phyloP scores from a whole-genome alignment of 2,888 invertebrate genomes.

The Galerucella nymphaeae region DNA sequence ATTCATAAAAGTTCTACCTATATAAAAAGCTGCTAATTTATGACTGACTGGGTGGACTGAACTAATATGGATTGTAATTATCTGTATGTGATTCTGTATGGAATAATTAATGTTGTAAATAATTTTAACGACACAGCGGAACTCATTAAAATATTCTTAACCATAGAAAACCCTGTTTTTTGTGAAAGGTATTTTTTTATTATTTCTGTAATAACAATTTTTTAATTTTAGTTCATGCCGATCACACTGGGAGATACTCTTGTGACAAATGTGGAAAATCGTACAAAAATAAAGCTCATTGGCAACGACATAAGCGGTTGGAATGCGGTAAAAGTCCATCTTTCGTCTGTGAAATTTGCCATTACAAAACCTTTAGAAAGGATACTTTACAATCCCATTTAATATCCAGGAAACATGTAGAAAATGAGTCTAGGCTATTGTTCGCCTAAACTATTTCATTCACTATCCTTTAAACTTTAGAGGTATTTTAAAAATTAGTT shows the following conservation, averaged over 20 bases:
- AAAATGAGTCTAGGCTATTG: background rate
- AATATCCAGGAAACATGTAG: slow-evolving; percentile 17
- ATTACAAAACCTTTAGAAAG: slow-evolving; percentile 45
- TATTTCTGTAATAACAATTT: background rate
- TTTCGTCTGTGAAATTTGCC: slow-evolving; percentile 34
- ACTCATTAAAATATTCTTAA: too few species aligned
- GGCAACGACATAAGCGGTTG: slow-evolving; percentile 38
- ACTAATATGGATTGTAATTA: too few species aligned
- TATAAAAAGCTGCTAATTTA: too few species aligned
- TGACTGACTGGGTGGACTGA: too few species aligned
- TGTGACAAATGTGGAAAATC: slow-evolving; percentile 40
- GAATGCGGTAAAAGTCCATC: slow-evolving; percentile 41
- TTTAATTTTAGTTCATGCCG: slow-evolving; percentile 20
- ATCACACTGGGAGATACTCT: slow-evolving; percentile 15
- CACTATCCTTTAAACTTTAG: too few species aligned
- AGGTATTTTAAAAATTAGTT: background rate
- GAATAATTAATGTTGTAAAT: too few species aligned
- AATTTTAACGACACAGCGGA: too few species aligned
- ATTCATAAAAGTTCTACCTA: too few species aligned
- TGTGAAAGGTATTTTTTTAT: background rate
- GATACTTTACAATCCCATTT: slow-evolving; percentile 30
- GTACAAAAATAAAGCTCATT: slow-evolving; percentile 39
- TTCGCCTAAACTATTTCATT: background rate
- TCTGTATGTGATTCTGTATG: too few species aligned
- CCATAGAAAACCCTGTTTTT: background rate